Evolutionary conservation across 2,797 vertebrate genomes (phyloP).

Genomic region (Ara ararauna): DNA sequence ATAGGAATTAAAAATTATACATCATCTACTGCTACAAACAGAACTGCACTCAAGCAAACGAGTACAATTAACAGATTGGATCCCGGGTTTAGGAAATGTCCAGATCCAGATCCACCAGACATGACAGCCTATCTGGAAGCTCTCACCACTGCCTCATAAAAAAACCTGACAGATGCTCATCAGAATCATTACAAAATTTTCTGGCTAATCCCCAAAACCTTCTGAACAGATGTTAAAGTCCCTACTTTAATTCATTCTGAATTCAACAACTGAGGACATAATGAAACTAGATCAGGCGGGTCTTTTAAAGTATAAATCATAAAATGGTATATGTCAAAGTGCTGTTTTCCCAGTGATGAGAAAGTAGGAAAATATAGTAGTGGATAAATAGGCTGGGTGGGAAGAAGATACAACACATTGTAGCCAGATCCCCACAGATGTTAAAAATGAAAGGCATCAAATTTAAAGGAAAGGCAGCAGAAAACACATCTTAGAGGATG

Average conservation of each 20-base stretch:
- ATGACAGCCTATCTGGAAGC: background rate
- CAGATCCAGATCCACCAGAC: background rate
- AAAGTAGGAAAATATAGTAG: constrained; percentile 3
- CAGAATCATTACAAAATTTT: background rate
- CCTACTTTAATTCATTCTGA: background rate
- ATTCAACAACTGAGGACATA: background rate
- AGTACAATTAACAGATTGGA: background rate
- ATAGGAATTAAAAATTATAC: background rate
- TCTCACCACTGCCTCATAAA: background rate
- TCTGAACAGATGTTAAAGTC: constrained; percentile 32
- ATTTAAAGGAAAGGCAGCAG: constrained; percentile 19
- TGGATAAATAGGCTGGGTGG: background rate
- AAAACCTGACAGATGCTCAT: constrained; percentile 19
- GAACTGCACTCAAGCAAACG: background rate
- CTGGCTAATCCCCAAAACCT: constrained; percentile 13
- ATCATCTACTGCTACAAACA: background rate
- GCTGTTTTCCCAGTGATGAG: background rate
- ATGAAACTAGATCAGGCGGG: constrained; percentile 11
- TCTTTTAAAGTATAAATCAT: constrained; percentile 8
- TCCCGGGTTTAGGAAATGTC: background rate
- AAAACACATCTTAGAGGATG: background rate
- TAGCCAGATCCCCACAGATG: background rate
- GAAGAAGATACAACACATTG: constrained; percentile 3
- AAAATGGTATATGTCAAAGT: background rate
- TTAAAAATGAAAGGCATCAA: constrained; percentile 15